Percentiles rank a stretch among this genome's conserved stretches.
These are phyloP conservation scores for Trichopria drosophilae DNA, from an alignment of 2,888 invertebrate species.

Conservation along the genomic window DNA sequence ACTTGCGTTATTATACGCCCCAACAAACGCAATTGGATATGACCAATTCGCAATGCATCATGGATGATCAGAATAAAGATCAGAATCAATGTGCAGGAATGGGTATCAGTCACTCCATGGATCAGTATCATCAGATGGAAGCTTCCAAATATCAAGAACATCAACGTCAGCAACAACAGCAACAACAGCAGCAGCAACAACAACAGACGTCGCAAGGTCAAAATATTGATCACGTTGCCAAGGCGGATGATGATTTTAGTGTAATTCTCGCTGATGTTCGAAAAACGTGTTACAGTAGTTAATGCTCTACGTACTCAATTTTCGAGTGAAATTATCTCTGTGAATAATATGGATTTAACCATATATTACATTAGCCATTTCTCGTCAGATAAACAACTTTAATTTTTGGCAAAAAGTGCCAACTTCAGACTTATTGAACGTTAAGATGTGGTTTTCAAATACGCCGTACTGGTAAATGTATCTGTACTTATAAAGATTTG, in stretches of 20 bases:
- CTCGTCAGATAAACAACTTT: too few relatives aligned
- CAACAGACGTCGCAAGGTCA: constrained; percentile 44
- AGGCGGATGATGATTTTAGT: constrained; percentile 82
- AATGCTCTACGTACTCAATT: constrained; percentile 38
- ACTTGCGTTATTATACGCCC: constrained; percentile 53
- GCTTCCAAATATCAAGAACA: constrained; percentile 52
- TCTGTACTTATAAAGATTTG: too few relatives aligned
- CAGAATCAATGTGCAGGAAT: constrained; percentile 45
- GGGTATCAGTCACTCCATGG: constrained; percentile 49
- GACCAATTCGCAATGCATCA: constrained; percentile 51
- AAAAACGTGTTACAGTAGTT: constrained; percentile 82
- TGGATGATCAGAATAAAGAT: constrained; percentile 52
- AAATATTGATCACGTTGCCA: constrained; percentile 57
- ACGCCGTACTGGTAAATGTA: too few relatives aligned
- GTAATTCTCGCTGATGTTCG: constrained; percentile 85
- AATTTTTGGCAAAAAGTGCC: too few relatives aligned
- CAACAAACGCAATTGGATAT: constrained; percentile 54
- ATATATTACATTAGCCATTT: too few relatives aligned
- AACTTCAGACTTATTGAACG: too few relatives aligned
- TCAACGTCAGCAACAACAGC: constrained; percentile 38
- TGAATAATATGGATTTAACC: neutral
- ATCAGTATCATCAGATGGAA: constrained; percentile 55
- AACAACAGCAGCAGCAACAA: constrained; percentile 46
- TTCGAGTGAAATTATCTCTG: neutral
- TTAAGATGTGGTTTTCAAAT: too few relatives aligned